Evolutionary conservation across 2,888 invertebrate genomes (phyloP), one percentile per base, ranked within the genome.

Genomic region (Eledone cirrhosa): DNA sequence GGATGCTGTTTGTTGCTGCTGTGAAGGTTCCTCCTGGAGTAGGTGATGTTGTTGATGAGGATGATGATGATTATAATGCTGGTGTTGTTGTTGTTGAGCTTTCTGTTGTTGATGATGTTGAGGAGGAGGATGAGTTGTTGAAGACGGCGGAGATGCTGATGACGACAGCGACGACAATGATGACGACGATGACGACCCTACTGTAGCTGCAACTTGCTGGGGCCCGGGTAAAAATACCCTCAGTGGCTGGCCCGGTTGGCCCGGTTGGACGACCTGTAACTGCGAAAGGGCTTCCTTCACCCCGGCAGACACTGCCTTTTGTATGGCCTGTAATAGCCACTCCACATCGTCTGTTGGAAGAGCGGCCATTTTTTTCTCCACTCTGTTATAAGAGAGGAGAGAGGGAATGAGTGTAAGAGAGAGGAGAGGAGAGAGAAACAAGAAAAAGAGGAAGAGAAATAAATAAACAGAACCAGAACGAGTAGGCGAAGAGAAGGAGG

Each of bases 281-380:
- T 76, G 48, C 11, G 76, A 48, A 19, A 76, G 76, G 48, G 76
- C 76, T 47, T 76, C 76, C 47, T 48, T 76, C 24, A 76, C 76
- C n/a, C 76, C 48, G 19, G 48, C 76, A 22, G 48, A 47, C 76
- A 76, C 76, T 19, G 76, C 76, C 47, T 76, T 48, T 76, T 76
- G 48, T 76, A 76, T 76, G 27, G 76, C 76, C 27, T 76, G 47
- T 29, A 76, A 48, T 48, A 76, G 47, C 76, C 76, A 76, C 47
- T 76, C 76, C 76, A 76, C 48, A 47, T 76, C 48, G 76, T 76
- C 76, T 48, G 48, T 76, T 27, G 76, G 69, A 29, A 72, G 41
- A 33, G 72, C 72, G 72, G 72, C 29, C 31, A 72, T 67, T 67
- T 67, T 67, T 53, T 67, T 67, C 67, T 67, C 29, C 67, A 67